Evolutionary conservation across 1,140 invertebrate species (phyloP).

Genomic region (Argopecten irradians): DNA sequence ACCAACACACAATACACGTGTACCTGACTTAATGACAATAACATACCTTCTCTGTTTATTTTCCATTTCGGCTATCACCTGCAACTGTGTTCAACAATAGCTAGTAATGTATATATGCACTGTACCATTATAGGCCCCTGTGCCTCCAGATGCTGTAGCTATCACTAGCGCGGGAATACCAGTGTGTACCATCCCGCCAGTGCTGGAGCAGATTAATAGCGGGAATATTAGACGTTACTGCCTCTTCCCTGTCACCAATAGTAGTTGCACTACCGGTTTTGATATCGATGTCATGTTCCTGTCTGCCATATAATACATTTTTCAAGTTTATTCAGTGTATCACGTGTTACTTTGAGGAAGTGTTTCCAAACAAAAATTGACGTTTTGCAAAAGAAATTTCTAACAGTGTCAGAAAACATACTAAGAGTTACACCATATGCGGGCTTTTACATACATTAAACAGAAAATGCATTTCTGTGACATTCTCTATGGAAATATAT

Average conservation of each 20-base stretch:
- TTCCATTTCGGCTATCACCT: too few relatives aligned
- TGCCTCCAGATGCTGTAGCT: not conserved
- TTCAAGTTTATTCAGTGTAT: not conserved
- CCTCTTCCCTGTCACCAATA: not conserved
- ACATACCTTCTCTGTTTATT: too few relatives aligned
- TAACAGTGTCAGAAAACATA: not conserved
- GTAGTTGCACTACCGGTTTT: not conserved
- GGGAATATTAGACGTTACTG: not conserved
- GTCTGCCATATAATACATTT: not conserved
- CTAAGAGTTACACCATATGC: not conserved
- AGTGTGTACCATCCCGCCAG: not conserved
- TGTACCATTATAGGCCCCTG: not conserved
- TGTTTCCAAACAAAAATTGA: not conserved
- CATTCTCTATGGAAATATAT: not conserved
- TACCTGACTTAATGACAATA: too few relatives aligned
- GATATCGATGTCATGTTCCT: not conserved
- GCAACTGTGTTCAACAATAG: constrained; percentile 22
- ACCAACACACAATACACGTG: too few relatives aligned
- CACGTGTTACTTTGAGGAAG: not conserved
- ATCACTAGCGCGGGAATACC: not conserved
- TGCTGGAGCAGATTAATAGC: not conserved
- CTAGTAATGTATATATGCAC: not conserved
- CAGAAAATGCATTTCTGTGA: not conserved
- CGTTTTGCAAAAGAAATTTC: not conserved
- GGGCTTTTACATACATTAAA: not conserved